These are phyloP conservation scores for Cebidichthys violaceus DNA, from an alignment of 2,113 vertebrate species.

Conservation along the genomic window DNA sequence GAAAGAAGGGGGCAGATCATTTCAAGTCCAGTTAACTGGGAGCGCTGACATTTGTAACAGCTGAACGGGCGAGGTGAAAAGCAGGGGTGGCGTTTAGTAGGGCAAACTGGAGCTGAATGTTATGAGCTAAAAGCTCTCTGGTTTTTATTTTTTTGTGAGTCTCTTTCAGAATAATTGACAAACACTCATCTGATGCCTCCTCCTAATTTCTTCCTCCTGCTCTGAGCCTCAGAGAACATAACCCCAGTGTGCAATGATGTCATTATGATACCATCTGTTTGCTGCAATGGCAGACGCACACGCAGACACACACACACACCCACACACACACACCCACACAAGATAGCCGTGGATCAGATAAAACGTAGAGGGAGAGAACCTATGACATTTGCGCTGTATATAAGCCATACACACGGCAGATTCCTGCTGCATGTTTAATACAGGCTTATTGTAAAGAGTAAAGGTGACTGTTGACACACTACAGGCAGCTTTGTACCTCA, in stretches of 20 bases:
- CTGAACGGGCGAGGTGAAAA: conserved; percentile 42
- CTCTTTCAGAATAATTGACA: conserved; percentile 65
- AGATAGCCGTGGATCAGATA: conserved; percentile 64
- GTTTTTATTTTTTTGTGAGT: conserved; percentile 5
- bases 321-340: conserved; percentile 14
- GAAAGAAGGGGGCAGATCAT: conserved; percentile 42
- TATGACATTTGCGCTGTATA: conserved; percentile 57
- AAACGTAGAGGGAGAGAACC: conserved; percentile 48
- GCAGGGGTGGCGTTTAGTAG: conserved; percentile 30
- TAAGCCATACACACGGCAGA: conserved; percentile 26
- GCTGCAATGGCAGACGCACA: conserved; percentile 64
- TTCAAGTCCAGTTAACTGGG: conserved; percentile 71
- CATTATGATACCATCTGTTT: conserved; percentile 80
- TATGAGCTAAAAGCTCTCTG: conserved; percentile 44
- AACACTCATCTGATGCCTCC: conserved; percentile 63
- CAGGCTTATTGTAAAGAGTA: conserved; percentile 30
- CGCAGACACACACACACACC: conserved; percentile 41
- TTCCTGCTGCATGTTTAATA: conserved; percentile 49
- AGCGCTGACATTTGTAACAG: conserved; percentile 70
- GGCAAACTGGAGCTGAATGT: conserved; percentile 56
- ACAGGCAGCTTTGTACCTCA: conserved; percentile 27
- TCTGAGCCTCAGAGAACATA: conserved; percentile 71
- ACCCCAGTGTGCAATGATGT: conserved; percentile 77
- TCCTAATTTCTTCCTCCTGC: conserved; percentile 68
- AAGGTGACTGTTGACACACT: conserved; percentile 46